Percentiles rank a stretch among this genome's conserved stretches.
These are phyloP conservation scores for Hyaena hyaena DNA, from an alignment of 2,113 vertebrate species.

Conservation along the genomic window DNA sequence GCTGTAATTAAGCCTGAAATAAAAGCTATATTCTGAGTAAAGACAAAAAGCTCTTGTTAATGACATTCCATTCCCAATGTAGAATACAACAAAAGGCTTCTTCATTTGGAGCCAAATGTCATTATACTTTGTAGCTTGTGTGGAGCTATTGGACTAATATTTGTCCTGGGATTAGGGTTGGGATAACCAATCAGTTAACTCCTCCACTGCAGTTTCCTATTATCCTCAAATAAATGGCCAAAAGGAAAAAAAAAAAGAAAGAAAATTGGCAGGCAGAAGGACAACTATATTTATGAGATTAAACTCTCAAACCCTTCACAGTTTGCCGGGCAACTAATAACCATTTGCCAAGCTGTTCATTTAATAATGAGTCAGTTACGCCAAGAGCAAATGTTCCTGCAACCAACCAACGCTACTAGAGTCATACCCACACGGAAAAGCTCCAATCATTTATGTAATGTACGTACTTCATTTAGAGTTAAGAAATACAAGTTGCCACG, in stretches of 20 bases:
- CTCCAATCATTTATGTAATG: background rate
- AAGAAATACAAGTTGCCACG: background rate
- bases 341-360: conserved; percentile 75
- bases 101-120: conserved; percentile 78
- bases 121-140: conserved; percentile 74
- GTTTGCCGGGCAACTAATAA: conserved; percentile 79
- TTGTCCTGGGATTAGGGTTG: conserved; percentile 76
- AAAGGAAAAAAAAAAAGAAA: conserved; percentile 38
- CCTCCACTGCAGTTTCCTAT: conserved; percentile 64
- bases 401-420: background rate
- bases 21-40: conserved; percentile 83
- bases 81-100: conserved; percentile 79
- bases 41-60: conserved; percentile 84
- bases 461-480: background rate
- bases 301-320: conserved; percentile 76
- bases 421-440: conserved; percentile 3
- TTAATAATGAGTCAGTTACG: conserved; percentile 80
- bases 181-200: conserved; percentile 79
- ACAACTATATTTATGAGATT: conserved; percentile 80
- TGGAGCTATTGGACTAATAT: conserved; percentile 78
- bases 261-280: conserved; percentile 67
- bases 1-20: conserved; percentile 80
- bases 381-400: conserved; percentile 69
- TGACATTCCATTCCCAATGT: conserved; percentile 74
- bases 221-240: conserved; percentile 71